These are phyloP conservation scores for Crypturellus tataupa DNA, from an alignment of 2,797 vertebrate genomes.

Conservation along the genomic window DNA sequence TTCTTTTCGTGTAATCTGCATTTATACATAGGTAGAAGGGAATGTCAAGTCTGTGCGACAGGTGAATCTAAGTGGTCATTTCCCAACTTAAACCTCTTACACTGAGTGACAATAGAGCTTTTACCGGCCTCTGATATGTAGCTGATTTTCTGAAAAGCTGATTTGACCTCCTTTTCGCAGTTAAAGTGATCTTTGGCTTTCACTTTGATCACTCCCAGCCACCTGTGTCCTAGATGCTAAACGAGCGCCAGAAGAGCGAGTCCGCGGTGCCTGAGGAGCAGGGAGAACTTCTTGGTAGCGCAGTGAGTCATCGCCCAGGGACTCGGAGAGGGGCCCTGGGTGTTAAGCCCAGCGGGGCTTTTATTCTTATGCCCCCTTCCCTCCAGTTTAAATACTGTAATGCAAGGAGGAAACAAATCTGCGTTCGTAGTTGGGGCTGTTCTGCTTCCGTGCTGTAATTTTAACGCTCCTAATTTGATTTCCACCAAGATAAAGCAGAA, in stretches of 20 bases:
- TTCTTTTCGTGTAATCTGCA: conserved; percentile 55
- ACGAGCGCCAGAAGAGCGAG: not conserved
- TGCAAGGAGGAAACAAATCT: fast-evolving
- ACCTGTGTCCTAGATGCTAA: not conserved
- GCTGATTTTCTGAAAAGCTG: conserved; percentile 50
- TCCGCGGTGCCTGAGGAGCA: not conserved
- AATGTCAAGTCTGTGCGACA: conserved; percentile 66
- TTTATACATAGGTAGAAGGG: conserved; percentile 50
- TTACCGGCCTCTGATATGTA: conserved; percentile 43
- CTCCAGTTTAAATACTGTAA: not conserved
- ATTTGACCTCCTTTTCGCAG: conserved; percentile 58
- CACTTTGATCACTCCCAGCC: not conserved
- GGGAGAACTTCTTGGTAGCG: not conserved
- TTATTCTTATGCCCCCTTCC: no score
- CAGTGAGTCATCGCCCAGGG: not conserved
- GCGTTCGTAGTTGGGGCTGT: not conserved
- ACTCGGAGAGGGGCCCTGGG: fast-evolving
- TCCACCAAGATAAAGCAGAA: not conserved
- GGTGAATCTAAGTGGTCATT: conserved; percentile 70
- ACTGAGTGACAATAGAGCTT: conserved; percentile 53
- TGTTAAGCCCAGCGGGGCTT: no score
- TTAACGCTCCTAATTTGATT: not conserved
- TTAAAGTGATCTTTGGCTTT: conserved; percentile 61
- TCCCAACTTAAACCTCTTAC: conserved; percentile 32
- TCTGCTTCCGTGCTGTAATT: not conserved